These are phyloP conservation scores for Pelmatolapia mariae DNA, from an alignment of 2,113 vertebrate species.

Conservation along the genomic window DNA sequence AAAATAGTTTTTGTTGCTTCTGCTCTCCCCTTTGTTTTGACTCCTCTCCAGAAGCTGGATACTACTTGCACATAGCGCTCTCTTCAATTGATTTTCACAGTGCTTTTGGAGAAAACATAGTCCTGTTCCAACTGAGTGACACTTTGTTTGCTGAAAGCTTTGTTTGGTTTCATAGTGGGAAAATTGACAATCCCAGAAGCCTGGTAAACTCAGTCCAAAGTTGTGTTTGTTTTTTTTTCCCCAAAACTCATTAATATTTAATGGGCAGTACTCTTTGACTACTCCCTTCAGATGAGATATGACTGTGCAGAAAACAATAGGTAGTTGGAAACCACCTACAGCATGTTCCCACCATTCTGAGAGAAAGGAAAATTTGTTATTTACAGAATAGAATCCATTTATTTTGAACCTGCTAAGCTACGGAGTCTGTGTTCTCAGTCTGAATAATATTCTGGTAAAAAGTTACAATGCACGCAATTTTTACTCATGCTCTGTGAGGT, in stretches of 20 bases:
- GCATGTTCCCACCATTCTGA: neutral
- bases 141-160: neutral
- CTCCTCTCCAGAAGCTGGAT: neutral
- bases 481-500: neutral
- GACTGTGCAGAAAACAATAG: neutral
- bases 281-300: neutral
- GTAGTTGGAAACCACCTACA: neutral
- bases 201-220: neutral
- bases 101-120: neutral
- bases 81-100: neutral
- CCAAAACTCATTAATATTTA: slow-evolving; percentile 1
- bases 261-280: neutral
- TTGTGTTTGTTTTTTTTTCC: neutral
- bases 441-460: neutral
- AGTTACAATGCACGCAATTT: neutral
- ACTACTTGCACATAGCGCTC: neutral
- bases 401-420: neutral
- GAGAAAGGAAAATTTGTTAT: neutral
- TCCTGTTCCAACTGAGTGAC: neutral
- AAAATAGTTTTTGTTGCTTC: neutral
- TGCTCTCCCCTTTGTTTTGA: neutral
- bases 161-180: neutral
- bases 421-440: neutral
- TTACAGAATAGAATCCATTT: neutral
- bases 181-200: neutral